phyloP scores from a whole-genome alignment of 2,797 vertebrate genomes.

The Lepus townsendii region DNA sequence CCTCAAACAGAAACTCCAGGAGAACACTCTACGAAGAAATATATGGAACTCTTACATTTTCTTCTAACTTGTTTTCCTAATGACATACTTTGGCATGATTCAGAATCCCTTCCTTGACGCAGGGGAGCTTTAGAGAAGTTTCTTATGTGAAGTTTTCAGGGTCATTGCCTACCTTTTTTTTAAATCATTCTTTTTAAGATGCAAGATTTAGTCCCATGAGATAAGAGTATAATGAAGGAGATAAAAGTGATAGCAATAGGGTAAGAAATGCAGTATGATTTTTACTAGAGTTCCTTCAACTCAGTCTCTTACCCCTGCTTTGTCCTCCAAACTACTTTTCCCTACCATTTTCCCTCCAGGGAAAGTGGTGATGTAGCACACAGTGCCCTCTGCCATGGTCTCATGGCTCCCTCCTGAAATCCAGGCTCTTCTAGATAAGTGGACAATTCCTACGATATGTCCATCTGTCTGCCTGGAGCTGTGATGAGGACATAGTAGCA shows the following conservation, averaged over 20 bases:
- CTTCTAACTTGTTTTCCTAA: constrained; percentile 6
- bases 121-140: not conserved
- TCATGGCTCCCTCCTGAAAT: not conserved
- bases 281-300: not conserved
- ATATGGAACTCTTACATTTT: not conserved
- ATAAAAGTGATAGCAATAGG: not conserved
- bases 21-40: not conserved
- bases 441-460: not conserved
- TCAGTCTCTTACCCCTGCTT: fast-evolving
- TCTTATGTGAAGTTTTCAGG: not conserved
- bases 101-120: not conserved
- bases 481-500: fast-evolving
- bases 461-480: not conserved
- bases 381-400: fast-evolving
- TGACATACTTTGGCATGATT: not conserved
- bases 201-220: not conserved
- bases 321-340: not conserved
- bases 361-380: fast-evolving
- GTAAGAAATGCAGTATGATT: not conserved
- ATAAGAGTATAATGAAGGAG: not conserved
- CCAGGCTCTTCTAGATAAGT: not conserved
- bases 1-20: not conserved
- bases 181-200: not conserved
- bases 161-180: not conserved
- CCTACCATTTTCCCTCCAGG: not conserved